Percentiles rank a stretch among this genome's conserved stretches.
Evolutionary conservation across 2,797 vertebrate genomes (phyloP).

Genomic region (Oreonectes daqikongensis): DNA sequence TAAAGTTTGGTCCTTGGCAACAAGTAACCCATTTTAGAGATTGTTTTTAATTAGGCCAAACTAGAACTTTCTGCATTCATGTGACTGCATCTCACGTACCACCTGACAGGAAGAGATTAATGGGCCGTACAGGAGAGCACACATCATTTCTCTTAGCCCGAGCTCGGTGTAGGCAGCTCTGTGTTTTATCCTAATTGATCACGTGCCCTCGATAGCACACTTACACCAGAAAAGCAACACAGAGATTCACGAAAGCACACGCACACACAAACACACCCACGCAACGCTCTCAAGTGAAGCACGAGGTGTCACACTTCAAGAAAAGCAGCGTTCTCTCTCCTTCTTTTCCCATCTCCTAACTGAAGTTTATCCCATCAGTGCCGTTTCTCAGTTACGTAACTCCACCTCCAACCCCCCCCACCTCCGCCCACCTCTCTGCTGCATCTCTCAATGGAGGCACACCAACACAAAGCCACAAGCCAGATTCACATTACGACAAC

Average conservation of each 20-base stretch:
- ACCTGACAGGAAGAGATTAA: not conserved
- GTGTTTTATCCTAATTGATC: not conserved
- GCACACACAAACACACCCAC: constrained; percentile 39
- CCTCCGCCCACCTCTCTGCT: constrained; percentile 49
- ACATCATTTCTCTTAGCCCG: not conserved
- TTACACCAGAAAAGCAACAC: not conserved
- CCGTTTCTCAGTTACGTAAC: constrained; percentile 79
- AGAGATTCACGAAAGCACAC: not conserved
- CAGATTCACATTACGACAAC: constrained; percentile 13
- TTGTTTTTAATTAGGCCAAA: not conserved
- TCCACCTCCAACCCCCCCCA: constrained; percentile 44
- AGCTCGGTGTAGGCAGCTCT: not conserved
- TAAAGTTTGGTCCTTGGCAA: not conserved
- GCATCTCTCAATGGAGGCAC: constrained; percentile 52
- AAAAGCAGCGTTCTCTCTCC: constrained; percentile 21
- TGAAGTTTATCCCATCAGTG: constrained; percentile 64
- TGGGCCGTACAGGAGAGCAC: not conserved
- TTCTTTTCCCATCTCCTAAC: constrained; percentile 16
- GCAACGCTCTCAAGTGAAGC: constrained; percentile 34
- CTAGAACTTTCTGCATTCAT: not conserved
- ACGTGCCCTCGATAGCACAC: not conserved
- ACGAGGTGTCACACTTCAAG: constrained; percentile 15
- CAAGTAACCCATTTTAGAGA: not conserved
- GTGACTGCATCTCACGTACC: not conserved
- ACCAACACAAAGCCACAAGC: constrained; percentile 25